These are phyloP conservation scores for Corythornis madagascariensis DNA, from an alignment of 2,113 vertebrate genomes.

Conservation along the genomic window DNA sequence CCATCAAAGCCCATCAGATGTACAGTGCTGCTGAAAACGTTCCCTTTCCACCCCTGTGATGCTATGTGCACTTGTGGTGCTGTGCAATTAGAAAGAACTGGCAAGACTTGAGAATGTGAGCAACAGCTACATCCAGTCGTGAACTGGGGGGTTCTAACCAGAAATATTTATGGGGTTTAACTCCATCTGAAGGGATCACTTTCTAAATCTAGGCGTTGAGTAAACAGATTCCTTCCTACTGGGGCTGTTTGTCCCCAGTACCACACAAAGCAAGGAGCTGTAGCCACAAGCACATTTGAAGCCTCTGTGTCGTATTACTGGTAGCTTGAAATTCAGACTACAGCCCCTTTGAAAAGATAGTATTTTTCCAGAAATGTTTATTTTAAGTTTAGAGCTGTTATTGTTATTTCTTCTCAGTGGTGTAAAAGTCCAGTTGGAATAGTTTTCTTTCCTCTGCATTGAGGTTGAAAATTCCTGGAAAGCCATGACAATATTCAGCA, in stretches of 20 bases:
- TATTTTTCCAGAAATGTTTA: constrained; percentile 79
- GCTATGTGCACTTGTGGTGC: not conserved
- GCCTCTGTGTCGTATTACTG: constrained; percentile 40
- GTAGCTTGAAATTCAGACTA: constrained; percentile 66
- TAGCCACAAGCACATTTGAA: constrained; percentile 41
- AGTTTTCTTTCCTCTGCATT: constrained; percentile 70
- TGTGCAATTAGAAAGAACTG: not conserved
- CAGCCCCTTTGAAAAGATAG: constrained; percentile 66
- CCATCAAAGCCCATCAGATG: not conserved
- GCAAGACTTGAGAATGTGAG: not conserved
- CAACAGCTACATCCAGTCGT: not conserved
- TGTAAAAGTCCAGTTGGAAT: constrained; percentile 76
- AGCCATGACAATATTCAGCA: constrained; percentile 77
- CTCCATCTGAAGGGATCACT: not conserved
- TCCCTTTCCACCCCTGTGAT: not conserved
- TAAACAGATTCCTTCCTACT: constrained; percentile 8
- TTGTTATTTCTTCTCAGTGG: constrained; percentile 77
- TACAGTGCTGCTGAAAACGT: not conserved
- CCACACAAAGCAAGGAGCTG: not conserved
- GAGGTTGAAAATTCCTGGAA: constrained; percentile 76
- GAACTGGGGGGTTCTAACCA: not conserved
- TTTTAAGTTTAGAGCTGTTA: constrained; percentile 77
- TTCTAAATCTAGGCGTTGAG: not conserved
- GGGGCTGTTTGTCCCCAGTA: not conserved
- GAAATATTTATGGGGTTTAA: not conserved